Percentiles rank a stretch among this genome's conserved stretches.
phyloP scores from a whole-genome alignment of 2,797 vertebrate genomes.

The Trematomus bernacchii region DNA sequence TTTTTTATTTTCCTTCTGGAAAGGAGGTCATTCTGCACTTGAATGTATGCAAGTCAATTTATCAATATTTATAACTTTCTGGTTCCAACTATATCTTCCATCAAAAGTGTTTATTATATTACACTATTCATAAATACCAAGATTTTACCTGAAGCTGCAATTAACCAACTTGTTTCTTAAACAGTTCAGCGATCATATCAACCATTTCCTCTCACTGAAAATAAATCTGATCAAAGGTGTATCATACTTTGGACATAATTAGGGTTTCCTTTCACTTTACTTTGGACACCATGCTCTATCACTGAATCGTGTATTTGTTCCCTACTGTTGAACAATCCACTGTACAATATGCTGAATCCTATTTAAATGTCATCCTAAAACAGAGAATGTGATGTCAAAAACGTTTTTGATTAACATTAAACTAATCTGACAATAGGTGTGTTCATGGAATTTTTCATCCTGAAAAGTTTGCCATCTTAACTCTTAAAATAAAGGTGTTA shows the following conservation, averaged over 20 bases:
- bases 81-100: background rate
- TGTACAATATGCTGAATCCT: background rate
- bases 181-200: background rate
- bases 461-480: background rate
- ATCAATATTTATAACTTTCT: constrained; percentile 18
- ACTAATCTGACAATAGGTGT: background rate
- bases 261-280: background rate
- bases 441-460: background rate
- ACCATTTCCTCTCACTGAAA: background rate
- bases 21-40: constrained; percentile 9
- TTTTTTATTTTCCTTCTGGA: background rate
- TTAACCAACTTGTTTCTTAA: background rate
- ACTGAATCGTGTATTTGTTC: background rate
- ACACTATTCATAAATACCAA: constrained; percentile 23
- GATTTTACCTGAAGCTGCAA: constrained; percentile 1
- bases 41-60: background rate
- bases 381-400: constrained; percentile 20
- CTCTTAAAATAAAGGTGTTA: background rate
- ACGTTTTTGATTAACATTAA: background rate
- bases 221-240: background rate
- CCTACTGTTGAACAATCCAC: background rate
- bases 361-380: constrained; percentile 38
- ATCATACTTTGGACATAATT: background rate
- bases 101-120: constrained; percentile 4
- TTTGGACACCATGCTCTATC: background rate